phyloP scores from a whole-genome alignment of 2,113 vertebrate species.

The Herpetotheres cachinnans region DNA sequence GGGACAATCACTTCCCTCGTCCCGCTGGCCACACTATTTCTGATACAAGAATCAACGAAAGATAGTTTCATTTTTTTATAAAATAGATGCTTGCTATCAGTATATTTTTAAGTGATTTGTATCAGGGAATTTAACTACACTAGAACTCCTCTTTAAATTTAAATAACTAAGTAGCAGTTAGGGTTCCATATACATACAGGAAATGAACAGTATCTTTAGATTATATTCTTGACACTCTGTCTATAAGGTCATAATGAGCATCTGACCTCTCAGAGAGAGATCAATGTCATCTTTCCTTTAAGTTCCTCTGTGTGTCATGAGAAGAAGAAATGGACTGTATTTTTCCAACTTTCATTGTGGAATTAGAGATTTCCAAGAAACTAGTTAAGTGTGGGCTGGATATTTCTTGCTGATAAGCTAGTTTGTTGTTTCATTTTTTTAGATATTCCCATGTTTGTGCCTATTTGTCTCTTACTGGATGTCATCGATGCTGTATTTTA shows the following conservation, averaged over 20 bases:
- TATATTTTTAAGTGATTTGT: neutral
- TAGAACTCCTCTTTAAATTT: neutral
- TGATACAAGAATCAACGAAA: neutral
- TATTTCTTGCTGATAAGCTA: neutral
- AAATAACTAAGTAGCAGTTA: neutral
- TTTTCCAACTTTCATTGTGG: neutral
- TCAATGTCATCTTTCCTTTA: neutral
- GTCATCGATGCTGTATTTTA: neutral
- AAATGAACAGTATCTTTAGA: neutral
- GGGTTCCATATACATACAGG: neutral
- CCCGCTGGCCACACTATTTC: neutral
- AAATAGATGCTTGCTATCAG: neutral
- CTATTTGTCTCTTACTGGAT: neutral
- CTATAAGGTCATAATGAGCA: neutral
- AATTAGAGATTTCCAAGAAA: neutral
- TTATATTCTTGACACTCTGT: neutral
- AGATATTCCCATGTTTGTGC: neutral
- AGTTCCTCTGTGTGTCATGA: neutral
- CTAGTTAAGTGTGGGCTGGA: neutral
- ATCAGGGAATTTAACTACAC: neutral
- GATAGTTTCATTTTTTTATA: neutral
- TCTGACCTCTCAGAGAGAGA: neutral
- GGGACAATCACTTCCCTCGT: neutral
- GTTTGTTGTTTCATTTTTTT: neutral
- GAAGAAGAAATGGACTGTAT: neutral